These are phyloP conservation scores for Salminus brasiliensis DNA, from an alignment of 2,113 vertebrate genomes.

Conservation along the genomic window DNA sequence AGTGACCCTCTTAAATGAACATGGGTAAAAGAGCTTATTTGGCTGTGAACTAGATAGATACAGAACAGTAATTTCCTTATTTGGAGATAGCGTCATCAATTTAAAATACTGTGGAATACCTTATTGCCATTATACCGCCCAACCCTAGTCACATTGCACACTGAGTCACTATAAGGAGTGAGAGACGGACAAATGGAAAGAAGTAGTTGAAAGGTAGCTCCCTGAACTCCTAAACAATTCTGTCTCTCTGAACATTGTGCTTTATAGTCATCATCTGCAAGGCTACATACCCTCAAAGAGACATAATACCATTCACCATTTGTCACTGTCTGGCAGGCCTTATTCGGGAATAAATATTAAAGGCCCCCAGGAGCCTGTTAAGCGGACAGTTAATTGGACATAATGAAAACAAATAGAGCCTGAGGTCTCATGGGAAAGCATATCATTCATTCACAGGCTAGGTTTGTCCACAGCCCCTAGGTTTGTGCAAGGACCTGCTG, in stretches of 20 bases:
- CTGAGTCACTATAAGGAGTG: not conserved
- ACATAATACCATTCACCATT: too few species aligned
- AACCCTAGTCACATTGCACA: too few species aligned
- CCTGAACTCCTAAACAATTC: too few species aligned
- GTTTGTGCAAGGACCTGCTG: constrained; percentile 23
- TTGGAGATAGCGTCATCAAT: too few species aligned
- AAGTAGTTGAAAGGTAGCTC: too few species aligned
- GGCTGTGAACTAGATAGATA: too few species aligned
- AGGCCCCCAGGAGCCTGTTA: constrained; percentile 8
- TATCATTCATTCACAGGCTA: constrained; percentile 25
- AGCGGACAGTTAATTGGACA: constrained; percentile 34
- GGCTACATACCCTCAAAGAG: not conserved
- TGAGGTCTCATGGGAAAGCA: constrained; percentile 9
- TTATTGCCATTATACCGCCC: too few species aligned
- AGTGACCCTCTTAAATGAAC: too few species aligned
- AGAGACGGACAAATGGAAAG: not conserved
- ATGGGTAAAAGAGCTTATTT: too few species aligned
- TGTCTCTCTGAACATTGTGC: not conserved
- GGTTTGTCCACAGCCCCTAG: not conserved
- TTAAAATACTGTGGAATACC: too few species aligned
- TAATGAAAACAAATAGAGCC: constrained; percentile 36
- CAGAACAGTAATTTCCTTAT: too few species aligned
- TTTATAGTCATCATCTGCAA: constrained; percentile 10
- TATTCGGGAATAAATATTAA: not conserved
- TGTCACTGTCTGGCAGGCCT: too few species aligned